These are phyloP conservation scores for Apogon talboti DNA, from an alignment of 2,797 vertebrate genomes.

Conservation along the genomic window DNA sequence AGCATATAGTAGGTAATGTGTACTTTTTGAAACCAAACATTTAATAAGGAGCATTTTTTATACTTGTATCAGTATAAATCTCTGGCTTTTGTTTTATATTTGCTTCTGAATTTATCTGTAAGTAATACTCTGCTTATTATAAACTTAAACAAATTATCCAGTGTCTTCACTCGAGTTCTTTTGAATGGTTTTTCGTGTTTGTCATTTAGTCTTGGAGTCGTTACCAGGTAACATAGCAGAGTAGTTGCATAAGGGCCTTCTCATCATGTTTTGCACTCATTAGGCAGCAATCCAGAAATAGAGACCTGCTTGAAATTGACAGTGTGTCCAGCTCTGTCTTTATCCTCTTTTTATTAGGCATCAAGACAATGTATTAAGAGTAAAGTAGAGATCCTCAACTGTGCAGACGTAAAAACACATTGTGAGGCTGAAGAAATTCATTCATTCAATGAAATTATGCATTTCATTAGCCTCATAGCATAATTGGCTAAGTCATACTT, in stretches of 20 bases:
- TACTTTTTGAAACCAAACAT: too few relatives aligned
- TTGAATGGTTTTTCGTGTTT: slow-evolving; percentile 42
- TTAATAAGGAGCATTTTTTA: too few relatives aligned
- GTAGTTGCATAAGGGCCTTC: slow-evolving; percentile 57
- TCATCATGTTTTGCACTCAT: slow-evolving; percentile 65
- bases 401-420: background rate
- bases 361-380: slow-evolving; percentile 22
- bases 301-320: slow-evolving; percentile 59
- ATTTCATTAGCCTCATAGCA: too few relatives aligned
- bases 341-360: slow-evolving; percentile 27
- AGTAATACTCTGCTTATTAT: background rate
- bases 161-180: slow-evolving; percentile 13
- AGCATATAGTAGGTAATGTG: too few relatives aligned
- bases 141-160: background rate
- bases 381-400: slow-evolving; percentile 15
- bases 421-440: background rate
- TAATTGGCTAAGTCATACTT: too few relatives aligned
- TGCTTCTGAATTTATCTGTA: background rate
- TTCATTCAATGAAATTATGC: background rate
- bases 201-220: slow-evolving; percentile 44
- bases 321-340: slow-evolving; percentile 44
- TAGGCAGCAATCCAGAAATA: slow-evolving; percentile 65
- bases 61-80: background rate
- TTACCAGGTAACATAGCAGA: slow-evolving; percentile 67
- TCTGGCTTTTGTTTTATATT: background rate